Evolutionary conservation across 2,113 vertebrate species (phyloP).

Genomic region (Nansenia antarctica): DNA sequence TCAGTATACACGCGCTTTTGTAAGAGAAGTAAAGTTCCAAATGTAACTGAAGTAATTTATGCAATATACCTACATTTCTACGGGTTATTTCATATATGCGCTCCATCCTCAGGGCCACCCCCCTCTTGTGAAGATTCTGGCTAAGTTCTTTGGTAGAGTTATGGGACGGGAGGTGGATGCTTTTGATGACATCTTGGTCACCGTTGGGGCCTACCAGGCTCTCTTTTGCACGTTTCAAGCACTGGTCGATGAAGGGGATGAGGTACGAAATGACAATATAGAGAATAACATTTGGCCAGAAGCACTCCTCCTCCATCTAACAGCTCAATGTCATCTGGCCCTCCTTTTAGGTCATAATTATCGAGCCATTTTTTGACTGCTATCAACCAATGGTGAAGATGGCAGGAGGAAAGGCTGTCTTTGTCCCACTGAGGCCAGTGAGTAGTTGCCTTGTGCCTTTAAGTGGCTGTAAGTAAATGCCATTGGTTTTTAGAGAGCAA

Average conservation of each 20-base stretch:
- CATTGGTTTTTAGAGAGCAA: not conserved
- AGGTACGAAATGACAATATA: slow-evolving; percentile 73
- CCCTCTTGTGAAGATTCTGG: slow-evolving; percentile 82
- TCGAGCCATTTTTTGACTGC: slow-evolving; percentile 96
- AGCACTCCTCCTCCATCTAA: not conserved
- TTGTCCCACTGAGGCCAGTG: slow-evolving; percentile 84
- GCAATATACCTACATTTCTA: not conserved
- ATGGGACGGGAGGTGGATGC: slow-evolving; percentile 83
- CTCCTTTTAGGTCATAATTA: slow-evolving; percentile 86
- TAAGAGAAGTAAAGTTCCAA: slow-evolving; percentile 72
- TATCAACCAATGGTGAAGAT: slow-evolving; percentile 91
- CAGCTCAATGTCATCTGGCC: not conserved
- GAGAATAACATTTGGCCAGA: not conserved
- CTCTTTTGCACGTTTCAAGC: slow-evolving; percentile 92
- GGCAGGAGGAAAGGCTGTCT: slow-evolving; percentile 86
- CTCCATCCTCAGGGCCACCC: slow-evolving; percentile 83
- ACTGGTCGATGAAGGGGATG: slow-evolving; percentile 87
- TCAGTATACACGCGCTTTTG: slow-evolving; percentile 92
- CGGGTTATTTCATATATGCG: not conserved
- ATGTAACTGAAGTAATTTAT: not conserved
- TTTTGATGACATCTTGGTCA: slow-evolving; percentile 84
- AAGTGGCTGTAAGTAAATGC: too few species aligned
- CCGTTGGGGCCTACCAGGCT: slow-evolving; percentile 90
- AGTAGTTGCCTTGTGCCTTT: slow-evolving; percentile 51
- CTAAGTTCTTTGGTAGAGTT: slow-evolving; percentile 84